Conservation (phyloP, 2,113 vertebrate species). For the Leucopsar rothschildi region DNA sequence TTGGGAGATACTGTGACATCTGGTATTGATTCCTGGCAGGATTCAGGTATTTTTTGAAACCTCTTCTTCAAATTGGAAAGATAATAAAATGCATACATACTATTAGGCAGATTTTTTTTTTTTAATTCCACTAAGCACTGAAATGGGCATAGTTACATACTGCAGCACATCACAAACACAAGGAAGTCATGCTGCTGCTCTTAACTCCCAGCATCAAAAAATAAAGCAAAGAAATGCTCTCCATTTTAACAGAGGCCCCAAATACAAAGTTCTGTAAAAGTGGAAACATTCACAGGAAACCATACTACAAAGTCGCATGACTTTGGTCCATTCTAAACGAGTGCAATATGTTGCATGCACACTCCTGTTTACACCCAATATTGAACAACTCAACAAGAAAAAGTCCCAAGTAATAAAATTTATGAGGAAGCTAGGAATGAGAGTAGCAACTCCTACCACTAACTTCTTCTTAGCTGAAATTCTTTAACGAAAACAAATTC, state of each 20-base stretch:
- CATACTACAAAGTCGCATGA: background rate
- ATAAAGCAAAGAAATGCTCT: background rate
- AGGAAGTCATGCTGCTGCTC: background rate
- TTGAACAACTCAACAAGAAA: background rate
- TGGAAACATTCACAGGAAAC: background rate
- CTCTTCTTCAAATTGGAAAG: background rate
- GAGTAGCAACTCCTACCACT: background rate
- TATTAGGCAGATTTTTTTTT: background rate
- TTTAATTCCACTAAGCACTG: background rate
- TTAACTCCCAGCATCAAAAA: background rate
- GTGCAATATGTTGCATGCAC: background rate
- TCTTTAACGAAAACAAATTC: background rate
- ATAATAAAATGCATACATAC: background rate
- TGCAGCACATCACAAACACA: background rate
- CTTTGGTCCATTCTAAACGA: background rate
- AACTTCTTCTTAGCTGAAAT: background rate
- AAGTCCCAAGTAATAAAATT: background rate
- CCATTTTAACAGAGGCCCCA: background rate
- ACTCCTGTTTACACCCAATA: background rate
- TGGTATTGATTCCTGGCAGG: conserved; percentile 23
- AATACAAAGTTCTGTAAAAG: background rate
- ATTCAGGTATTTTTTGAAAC: background rate
- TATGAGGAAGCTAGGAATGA: background rate
- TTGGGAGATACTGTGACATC: background rate
- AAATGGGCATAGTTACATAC: background rate